These are phyloP conservation scores for Drosophila teissieri DNA, from an alignment of 1,140 invertebrate genomes.

Conservation along the genomic window DNA sequence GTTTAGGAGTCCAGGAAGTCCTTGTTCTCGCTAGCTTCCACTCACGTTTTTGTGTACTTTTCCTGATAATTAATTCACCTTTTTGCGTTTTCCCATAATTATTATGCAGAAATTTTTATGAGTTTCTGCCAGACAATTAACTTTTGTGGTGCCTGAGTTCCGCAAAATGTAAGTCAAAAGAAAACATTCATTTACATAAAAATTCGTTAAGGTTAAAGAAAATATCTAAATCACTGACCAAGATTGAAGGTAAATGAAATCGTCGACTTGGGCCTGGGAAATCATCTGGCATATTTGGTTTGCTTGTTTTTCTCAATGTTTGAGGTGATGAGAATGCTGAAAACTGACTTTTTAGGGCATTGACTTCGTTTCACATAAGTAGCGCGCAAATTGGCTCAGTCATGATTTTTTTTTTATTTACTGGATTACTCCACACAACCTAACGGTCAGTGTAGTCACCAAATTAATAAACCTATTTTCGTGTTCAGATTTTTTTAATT, in stretches of 20 bases:
- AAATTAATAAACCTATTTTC: constrained; percentile 24
- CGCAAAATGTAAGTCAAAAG: constrained; percentile 26
- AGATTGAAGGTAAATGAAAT: constrained; percentile 36
- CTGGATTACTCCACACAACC: constrained; percentile 14
- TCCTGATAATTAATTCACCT: constrained; percentile 68
- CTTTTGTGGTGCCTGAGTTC: constrained; percentile 50
- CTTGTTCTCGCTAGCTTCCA: constrained; percentile 15
- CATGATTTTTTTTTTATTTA: constrained; percentile 20
- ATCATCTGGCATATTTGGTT: background rate
- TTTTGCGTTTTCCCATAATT: constrained; percentile 77
- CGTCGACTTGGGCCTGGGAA: constrained; percentile 26
- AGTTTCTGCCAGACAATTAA: constrained; percentile 64
- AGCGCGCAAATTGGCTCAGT: constrained; percentile 3
- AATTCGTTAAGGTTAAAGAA: constrained; percentile 18
- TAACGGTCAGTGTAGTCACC: constrained; percentile 20
- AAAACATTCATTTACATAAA: constrained; percentile 27
- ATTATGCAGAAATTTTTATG: constrained; percentile 64
- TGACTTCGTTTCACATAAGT: constrained; percentile 33
- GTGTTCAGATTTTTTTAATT: background rate
- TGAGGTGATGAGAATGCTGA: constrained; percentile 22
- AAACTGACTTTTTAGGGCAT: constrained; percentile 11
- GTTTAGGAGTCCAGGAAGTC: constrained; percentile 17
- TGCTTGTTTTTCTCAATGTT: constrained; percentile 11
- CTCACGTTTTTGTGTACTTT: constrained; percentile 57
- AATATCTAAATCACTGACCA: constrained; percentile 47